Base-by-base conservation (phyloP, 2,888 invertebrate species). In the Iphiclides podalirius region DNA sequence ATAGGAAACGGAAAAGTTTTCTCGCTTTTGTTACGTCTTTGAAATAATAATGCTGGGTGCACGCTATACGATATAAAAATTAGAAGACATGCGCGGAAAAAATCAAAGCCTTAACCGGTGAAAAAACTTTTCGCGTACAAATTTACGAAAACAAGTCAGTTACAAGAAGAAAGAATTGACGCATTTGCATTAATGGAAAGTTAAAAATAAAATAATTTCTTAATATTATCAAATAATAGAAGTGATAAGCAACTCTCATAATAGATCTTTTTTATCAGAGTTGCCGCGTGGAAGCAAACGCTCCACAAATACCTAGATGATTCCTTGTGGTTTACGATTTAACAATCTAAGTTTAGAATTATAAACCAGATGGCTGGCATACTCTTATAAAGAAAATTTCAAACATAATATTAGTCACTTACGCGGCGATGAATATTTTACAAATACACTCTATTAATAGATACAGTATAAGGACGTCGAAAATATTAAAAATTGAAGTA, bases 291-390 rank as follows among this genome's bases (percentile, higher is more conserved):
- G 58, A 65, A 65, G 62, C 64, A 65, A 72, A 63, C 53, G 66
- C 57, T 71, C 74, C 68, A 70, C 72, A 72, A 77, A 79, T 77
- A 79, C 68, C 69, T 71, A 74, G 75, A 75, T 31, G 31, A 31
- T 31, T 31, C 31, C 31, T 77, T 71, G 72, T 72, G 77, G 82
- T 88, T 86, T 83, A 87, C 85, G 83, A 84, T 85, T 84, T 82
- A 79, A 81, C 80, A 83, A 80, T 84, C 87, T 88, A 88, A 88
- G 82, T 87, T 86, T 88, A 88, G 87, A 85, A 70, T 84, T 83
- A 79, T 77, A 82, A 83, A 79, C 87, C 87, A 88, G 87, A 88
- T 88, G 87, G 86, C 88, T 76, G 70, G 76, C 79, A 74, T 78
- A 72, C 74, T 77, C 75, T 83, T 77, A 73, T 44, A 77, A 79